Evolutionary conservation across 2,888 invertebrate genomes (phyloP).

Genomic region (Hedychridium roseum): DNA sequence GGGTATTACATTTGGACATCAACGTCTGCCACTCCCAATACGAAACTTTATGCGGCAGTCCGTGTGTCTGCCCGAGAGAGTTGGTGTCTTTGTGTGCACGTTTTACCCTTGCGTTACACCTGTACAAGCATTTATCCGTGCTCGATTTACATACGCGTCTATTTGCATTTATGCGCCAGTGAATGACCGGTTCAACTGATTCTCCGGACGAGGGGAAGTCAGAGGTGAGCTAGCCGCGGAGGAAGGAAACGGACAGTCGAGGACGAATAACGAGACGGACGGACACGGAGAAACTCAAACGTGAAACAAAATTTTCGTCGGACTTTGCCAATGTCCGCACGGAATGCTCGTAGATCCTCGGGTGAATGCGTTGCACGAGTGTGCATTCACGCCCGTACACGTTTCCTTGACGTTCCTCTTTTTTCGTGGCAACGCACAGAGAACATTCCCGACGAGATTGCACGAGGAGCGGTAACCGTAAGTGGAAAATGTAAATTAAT

Average conservation of each 20-base stretch:
- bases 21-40: too few relatives aligned
- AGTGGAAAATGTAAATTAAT: slow-evolving; percentile 35
- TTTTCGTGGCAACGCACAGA: slow-evolving; percentile 5
- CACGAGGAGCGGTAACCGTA: slow-evolving; percentile 15
- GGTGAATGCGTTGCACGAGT: neutral
- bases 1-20: too few relatives aligned
- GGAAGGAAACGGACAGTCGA: neutral
- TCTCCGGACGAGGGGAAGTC: slow-evolving; percentile 10
- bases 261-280: neutral
- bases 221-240: neutral
- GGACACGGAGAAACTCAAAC: too few relatives aligned
- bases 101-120: too few relatives aligned
- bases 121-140: slow-evolving; percentile 17
- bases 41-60: too few relatives aligned
- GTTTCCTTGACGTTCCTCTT: slow-evolving; percentile 1
- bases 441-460: slow-evolving; percentile 21
- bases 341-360: slow-evolving; percentile 9
- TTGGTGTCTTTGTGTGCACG: too few relatives aligned
- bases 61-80: slow-evolving; percentile 7
- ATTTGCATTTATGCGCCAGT: slow-evolving; percentile 29
- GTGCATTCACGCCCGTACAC: slow-evolving; percentile 9
- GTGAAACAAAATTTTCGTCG: slow-evolving; percentile 15
- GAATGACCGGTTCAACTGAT: slow-evolving; percentile 6
- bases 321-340: slow-evolving; percentile 1
- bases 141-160: slow-evolving; percentile 32